Percentiles rank a stretch among this genome's conserved stretches.
Conservation (phyloP, 2,113 vertebrate genomes). For the Bolborhynchus lineola region DNA sequence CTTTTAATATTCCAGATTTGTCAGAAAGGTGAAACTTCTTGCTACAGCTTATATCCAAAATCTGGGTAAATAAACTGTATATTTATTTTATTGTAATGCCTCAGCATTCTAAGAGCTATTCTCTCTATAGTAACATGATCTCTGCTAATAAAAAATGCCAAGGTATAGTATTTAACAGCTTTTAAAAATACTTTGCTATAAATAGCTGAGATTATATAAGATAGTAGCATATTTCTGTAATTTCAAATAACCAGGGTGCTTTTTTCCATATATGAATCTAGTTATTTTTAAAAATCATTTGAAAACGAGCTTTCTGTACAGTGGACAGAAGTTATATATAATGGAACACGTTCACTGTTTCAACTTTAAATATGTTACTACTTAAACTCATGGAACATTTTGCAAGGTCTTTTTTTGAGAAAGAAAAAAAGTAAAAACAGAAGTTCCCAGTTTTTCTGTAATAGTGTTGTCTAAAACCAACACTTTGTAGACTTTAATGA, state of each 20-base stretch:
- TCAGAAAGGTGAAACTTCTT: not conserved
- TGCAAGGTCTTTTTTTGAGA: not conserved
- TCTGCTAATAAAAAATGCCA: not conserved
- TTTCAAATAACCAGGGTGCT: not conserved
- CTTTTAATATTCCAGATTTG: not conserved
- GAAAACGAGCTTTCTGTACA: not conserved
- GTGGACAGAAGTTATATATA: not conserved
- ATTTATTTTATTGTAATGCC: not conserved
- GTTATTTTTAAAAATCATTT: not conserved
- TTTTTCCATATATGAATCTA: not conserved
- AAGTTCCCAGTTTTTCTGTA: not conserved
- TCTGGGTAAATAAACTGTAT: not conserved
- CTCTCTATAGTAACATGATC: not conserved
- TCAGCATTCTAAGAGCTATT: not conserved
- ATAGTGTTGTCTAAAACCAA: not conserved
- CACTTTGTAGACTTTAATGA: not conserved
- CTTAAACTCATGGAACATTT: not conserved
- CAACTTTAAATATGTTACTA: not conserved
- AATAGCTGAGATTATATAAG: slow-evolving; percentile 16
- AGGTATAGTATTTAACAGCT: not conserved
- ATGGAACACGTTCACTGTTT: not conserved
- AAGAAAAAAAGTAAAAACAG: not conserved
- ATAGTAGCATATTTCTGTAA: not conserved
- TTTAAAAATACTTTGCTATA: not conserved
- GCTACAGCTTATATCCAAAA: not conserved